Conservation (phyloP, 92 coral and sea anemone genomes). For the Nematostella vectensis region DNA sequence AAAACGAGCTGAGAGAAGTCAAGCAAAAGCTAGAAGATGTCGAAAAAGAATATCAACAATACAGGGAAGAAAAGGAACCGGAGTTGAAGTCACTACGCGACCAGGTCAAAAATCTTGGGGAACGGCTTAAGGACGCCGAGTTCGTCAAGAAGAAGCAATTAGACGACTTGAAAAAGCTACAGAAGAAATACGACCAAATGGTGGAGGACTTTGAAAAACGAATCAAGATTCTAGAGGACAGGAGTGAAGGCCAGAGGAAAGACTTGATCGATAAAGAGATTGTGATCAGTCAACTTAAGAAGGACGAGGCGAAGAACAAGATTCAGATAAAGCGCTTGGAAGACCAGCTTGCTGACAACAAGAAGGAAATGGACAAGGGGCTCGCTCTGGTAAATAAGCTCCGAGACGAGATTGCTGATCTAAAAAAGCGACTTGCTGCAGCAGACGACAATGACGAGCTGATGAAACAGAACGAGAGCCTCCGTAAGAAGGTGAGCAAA, state of each 20-base stretch:
- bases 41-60: background rate
- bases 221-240: slow-evolving; percentile 36
- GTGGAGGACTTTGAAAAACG: slow-evolving; percentile 41
- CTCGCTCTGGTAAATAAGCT: background rate
- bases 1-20: slow-evolving; percentile 35
- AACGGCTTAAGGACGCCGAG: slow-evolving; percentile 11
- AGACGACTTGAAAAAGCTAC: slow-evolving; percentile 15
- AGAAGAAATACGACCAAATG: slow-evolving; percentile 19
- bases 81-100: background rate
- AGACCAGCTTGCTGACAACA: slow-evolving; percentile 14
- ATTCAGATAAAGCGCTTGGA: slow-evolving; percentile 32
- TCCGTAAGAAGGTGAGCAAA: slow-evolving; percentile 48
- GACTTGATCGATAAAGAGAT: slow-evolving; percentile 59
- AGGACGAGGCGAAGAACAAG: slow-evolving; percentile 28
- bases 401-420: background rate
- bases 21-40: slow-evolving; percentile 32
- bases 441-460: slow-evolving; percentile 21
- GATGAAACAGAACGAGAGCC: slow-evolving; percentile 48
- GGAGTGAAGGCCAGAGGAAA: slow-evolving; percentile 45
- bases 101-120: background rate
- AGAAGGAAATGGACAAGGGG: slow-evolving; percentile 4
- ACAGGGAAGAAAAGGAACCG: background rate
- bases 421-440: background rate
- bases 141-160: slow-evolving; percentile 15
- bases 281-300: slow-evolving; percentile 33